Conservation (phyloP, 2,113 vertebrate species). For the Agelaius tricolor region DNA sequence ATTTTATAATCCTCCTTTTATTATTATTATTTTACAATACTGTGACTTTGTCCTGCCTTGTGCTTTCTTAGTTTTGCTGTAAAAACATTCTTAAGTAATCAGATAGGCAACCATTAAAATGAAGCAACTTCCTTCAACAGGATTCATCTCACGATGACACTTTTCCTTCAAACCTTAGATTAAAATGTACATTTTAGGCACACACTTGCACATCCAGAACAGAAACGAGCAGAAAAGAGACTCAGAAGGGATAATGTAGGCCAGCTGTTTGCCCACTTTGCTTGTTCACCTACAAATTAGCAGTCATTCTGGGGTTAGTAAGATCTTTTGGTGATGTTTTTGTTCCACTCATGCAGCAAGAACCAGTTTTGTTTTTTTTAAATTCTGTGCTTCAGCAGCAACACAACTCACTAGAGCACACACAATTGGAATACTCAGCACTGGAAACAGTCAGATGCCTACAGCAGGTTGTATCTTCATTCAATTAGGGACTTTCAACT, state of each 20-base stretch:
- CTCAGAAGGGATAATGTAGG: background rate
- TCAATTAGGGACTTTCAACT: background rate
- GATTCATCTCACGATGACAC: background rate
- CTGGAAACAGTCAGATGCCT: background rate
- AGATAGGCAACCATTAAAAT: background rate
- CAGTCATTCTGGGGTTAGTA: background rate
- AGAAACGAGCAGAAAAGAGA: conserved; percentile 15
- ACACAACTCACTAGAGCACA: background rate
- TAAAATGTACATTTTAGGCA: conserved; percentile 10
- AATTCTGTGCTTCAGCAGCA: background rate
- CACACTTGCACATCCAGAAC: background rate
- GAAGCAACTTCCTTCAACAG: background rate
- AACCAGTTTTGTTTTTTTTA: background rate
- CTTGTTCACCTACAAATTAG: background rate
- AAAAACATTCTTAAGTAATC: background rate
- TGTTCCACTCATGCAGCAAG: background rate
- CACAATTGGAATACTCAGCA: background rate
- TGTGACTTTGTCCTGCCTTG: background rate
- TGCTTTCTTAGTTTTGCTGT: background rate
- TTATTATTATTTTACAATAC: background rate
- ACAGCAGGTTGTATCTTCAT: background rate
- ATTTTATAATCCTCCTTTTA: background rate
- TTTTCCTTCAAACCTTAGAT: conserved; percentile 4
- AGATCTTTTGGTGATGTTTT: background rate
- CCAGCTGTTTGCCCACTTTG: background rate